A percentile compares a stretch with the other conserved stretches of the same genome.
phyloP scores from a whole-genome alignment of 2,888 invertebrate species.

The Leptothorax acervorum region DNA sequence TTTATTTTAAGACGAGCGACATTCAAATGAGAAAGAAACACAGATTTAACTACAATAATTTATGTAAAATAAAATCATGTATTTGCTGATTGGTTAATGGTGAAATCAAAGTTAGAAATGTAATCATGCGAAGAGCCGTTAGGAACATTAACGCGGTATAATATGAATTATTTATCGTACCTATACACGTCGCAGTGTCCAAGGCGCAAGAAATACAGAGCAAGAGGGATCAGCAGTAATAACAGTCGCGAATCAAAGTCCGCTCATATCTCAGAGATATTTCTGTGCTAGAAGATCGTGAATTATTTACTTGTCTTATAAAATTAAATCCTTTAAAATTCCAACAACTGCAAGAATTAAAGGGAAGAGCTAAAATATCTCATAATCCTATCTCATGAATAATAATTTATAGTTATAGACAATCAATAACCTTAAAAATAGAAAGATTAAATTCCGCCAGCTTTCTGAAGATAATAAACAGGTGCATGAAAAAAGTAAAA shows the following conservation, averaged over 20 bases:
- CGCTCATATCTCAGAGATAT: background rate
- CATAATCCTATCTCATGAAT: background rate
- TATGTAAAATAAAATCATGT: conserved; percentile 19
- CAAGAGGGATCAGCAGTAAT: background rate
- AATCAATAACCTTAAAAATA: background rate
- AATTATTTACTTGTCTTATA: background rate
- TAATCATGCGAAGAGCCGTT: conserved; percentile 22
- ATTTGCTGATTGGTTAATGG: conserved; percentile 3
- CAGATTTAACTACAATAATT: background rate
- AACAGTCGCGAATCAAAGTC: background rate
- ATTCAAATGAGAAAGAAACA: background rate
- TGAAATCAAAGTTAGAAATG: conserved; percentile 26
- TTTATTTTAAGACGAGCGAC: background rate
- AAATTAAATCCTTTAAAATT: background rate
- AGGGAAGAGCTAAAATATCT: background rate
- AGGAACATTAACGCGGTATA: conserved; percentile 3
- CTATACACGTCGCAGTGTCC: background rate
- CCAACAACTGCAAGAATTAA: background rate
- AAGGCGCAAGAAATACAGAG: conserved; percentile 5
- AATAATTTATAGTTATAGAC: background rate
- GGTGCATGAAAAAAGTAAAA: background rate
- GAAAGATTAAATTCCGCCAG: background rate
- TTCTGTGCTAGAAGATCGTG: background rate
- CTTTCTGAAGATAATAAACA: background rate
- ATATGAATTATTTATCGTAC: conserved; percentile 44